phyloP scores from a whole-genome alignment of 2,888 invertebrate species.

The Brachyopa scutellaris region DNA sequence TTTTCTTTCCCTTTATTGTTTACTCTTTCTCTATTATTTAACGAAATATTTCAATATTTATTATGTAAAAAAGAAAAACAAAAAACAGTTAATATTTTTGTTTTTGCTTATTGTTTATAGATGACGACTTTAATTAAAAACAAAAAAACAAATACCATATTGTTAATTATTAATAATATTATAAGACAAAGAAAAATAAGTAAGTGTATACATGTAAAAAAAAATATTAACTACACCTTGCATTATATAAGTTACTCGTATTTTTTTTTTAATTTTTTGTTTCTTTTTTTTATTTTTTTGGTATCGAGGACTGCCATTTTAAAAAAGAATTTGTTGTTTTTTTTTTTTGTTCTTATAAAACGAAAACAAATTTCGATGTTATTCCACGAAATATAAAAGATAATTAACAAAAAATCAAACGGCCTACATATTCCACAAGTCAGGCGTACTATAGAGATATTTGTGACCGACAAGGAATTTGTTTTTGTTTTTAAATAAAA shows the following conservation, averaged over 20 bases:
- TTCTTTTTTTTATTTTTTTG: constrained; percentile 74
- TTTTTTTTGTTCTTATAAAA: constrained; percentile 49
- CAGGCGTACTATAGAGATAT: too few relatives aligned
- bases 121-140: constrained; percentile 24
- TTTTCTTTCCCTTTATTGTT: constrained; percentile 9
- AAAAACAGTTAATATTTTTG: constrained; percentile 36
- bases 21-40: constrained; percentile 30
- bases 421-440: too few relatives aligned
- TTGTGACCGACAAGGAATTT: too few relatives aligned
- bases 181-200: constrained; percentile 31
- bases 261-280: constrained; percentile 16
- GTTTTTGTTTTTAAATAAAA: too few relatives aligned
- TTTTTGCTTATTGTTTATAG: constrained; percentile 29
- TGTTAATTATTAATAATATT: constrained; percentile 25
- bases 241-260: constrained; percentile 7
- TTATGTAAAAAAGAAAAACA: constrained; percentile 38
- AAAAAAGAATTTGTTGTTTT: constrained; percentile 72
- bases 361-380: constrained; percentile 72
- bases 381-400: constrained; percentile 51
- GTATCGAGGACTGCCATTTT: constrained; percentile 76
- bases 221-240: constrained; percentile 57
- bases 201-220: constrained; percentile 16
- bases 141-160: constrained; percentile 31
- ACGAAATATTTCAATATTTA: constrained; percentile 49
- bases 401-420: too few relatives aligned